Evolutionary conservation across 2,113 vertebrate species (phyloP).

Genomic region (Riparia riparia): DNA sequence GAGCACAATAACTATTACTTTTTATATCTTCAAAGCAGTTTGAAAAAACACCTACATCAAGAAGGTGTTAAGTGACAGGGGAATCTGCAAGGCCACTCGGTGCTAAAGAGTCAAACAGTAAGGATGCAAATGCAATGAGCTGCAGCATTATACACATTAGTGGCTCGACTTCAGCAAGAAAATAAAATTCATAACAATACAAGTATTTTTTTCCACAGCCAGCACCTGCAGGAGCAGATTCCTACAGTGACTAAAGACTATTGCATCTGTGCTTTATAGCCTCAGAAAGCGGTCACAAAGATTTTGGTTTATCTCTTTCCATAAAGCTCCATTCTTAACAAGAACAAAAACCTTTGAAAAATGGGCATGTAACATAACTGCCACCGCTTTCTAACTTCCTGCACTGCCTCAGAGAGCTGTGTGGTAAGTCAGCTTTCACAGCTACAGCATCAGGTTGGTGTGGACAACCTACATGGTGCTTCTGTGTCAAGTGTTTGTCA

Average conservation of each 20-base stretch:
- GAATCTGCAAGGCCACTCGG: not conserved
- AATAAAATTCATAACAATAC: conserved; percentile 17
- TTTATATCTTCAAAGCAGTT: not conserved
- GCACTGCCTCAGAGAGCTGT: not conserved
- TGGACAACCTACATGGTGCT: not conserved
- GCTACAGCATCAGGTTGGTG: not conserved
- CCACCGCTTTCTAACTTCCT: not conserved
- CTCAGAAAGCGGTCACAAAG: not conserved
- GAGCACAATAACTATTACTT: not conserved
- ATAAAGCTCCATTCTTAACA: not conserved
- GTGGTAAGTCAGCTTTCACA: not conserved
- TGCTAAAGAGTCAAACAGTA: not conserved
- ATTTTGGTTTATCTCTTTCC: not conserved
- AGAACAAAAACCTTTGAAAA: not conserved
- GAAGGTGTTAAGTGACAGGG: not conserved
- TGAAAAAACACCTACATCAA: not conserved
- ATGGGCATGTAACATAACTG: fast-evolving
- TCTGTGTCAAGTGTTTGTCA: not conserved
- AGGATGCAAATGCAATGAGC: not conserved
- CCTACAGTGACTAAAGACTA: not conserved
- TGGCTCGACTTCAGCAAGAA: not conserved
- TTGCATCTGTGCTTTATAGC: not conserved
- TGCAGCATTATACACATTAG: not conserved
- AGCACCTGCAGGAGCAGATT: not conserved
- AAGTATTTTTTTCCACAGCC: not conserved